Evolutionary conservation across 1,140 invertebrate species (phyloP).

Genomic region (Apolygus lucorum): DNA sequence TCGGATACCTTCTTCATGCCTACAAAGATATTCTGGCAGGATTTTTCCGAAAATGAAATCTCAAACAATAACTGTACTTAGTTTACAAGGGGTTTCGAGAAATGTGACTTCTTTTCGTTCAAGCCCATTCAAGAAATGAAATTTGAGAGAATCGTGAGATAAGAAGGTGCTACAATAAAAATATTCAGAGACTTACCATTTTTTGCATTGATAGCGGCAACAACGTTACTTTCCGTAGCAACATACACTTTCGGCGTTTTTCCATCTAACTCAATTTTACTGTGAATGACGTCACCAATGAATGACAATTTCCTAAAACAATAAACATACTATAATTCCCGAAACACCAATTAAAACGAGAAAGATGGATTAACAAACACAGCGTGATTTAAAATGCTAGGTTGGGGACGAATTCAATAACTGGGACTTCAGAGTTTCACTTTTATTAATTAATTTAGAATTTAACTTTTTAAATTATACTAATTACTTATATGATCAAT

Average conservation of each 20-base stretch:
- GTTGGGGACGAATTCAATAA: background rate
- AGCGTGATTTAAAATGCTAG: background rate
- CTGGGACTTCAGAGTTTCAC: background rate
- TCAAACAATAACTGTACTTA: background rate
- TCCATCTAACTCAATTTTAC: slow-evolving; percentile 65
- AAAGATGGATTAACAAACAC: background rate
- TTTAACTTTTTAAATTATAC: too few relatives aligned
- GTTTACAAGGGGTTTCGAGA: background rate
- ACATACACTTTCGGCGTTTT: slow-evolving; percentile 69
- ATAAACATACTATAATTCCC: slow-evolving; percentile 11
- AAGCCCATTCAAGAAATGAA: background rate
- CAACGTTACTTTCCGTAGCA: slow-evolving; percentile 78
- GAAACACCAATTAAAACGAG: background rate
- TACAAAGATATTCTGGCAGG: background rate
- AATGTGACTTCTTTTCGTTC: background rate
- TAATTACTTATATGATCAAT: too few relatives aligned
- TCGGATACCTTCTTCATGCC: too few relatives aligned
- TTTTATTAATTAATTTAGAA: too few relatives aligned
- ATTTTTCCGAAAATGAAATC: background rate
- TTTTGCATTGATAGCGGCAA: slow-evolving; percentile 73
- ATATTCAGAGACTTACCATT: slow-evolving; percentile 48
- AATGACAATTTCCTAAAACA: slow-evolving; percentile 69
- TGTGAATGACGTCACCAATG: slow-evolving; percentile 70
- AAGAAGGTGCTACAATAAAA: background rate
- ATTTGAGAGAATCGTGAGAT: background rate